phyloP scores from a whole-genome alignment of 1,140 invertebrate species.

The Phymorhynchus buccinoides region DNA sequence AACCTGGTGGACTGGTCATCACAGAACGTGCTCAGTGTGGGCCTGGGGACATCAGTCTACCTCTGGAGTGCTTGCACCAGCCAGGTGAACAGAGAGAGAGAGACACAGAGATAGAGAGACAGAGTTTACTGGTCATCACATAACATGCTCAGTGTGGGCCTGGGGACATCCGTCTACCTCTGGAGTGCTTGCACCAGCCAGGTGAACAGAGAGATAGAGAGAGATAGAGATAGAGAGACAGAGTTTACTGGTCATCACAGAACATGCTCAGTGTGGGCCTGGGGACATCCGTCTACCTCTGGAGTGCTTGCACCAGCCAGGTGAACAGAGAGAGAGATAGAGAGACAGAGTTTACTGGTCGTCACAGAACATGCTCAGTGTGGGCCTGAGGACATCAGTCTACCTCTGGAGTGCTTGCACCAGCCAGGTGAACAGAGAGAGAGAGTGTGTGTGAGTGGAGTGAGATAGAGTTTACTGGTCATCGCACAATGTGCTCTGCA shows the following conservation, averaged over 20 bases:
- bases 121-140: too few relatives aligned
- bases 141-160: background rate
- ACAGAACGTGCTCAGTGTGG: conserved; percentile 98
- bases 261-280: conserved; percentile 99
- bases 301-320: conserved; percentile 99
- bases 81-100: conserved; percentile 84
- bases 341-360: too few relatives aligned
- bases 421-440: conserved; percentile 87
- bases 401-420: conserved; percentile 99
- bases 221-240: too few relatives aligned
- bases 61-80: conserved; percentile 99
- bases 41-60: conserved; percentile 97
- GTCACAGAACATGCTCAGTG: conserved; percentile 97
- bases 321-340: too few relatives aligned
- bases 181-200: too few relatives aligned
- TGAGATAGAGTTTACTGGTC: too few relatives aligned
- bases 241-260: conserved; percentile 99
- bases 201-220: too few relatives aligned
- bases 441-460: too few relatives aligned
- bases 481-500: conserved; percentile 96
- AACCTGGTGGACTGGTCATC: conserved; percentile 99
- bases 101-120: too few relatives aligned
- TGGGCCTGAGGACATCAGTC: conserved; percentile 98
- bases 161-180: too few relatives aligned
- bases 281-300: conserved; percentile 97